Base-by-base conservation (phyloP, 2,888 invertebrate genomes). In the Anticlea derivata region DNA sequence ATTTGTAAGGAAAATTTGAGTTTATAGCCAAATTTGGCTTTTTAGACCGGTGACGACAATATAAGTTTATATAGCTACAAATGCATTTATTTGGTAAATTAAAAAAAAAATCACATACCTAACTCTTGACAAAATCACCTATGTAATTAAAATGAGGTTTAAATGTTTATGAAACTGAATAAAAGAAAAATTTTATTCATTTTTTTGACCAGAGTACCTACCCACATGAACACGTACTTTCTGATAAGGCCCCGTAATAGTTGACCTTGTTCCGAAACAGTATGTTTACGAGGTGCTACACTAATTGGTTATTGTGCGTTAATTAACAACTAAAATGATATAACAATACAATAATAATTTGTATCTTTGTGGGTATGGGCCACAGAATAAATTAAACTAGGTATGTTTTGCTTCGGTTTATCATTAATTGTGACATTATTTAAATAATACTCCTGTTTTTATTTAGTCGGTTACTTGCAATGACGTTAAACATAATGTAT, bases 281-380 rank as follows among this genome's bases (percentile, higher is more conserved):
- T 47, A 29, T 62, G 46, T 58, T 56, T 52, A 59, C 39, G 41
- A 47, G 48, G 44, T 50, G 30, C 38, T 37, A 7, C 40, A 50
- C 52, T 62, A 62, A 62, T 62, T 62, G 54, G 61, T 53, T 56
- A 56, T 58, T 60, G 59, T 61, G 30, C 13, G 52, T 56, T 62
- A 62, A 62, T 62, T 62, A 62, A 50, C 56, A 29, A 47, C 47
- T 33, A 58, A 58, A 60, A 55, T 61, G 59, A 61, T 59, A 61
- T 58, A 46, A 38, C 24, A 20, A 40, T 47, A 34, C 33, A 53
- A 40, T 58, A 55, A 49, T 51, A 49, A 39, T 43, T 38, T 40
- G 50, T 55, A 55, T 58, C 53, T 56, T 7, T 35, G 43, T 43
- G 38, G 33, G 33, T 37, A 51, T 33, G 12, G 8, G 24, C n/a